phyloP scores from a whole-genome alignment of 2,113 vertebrate genomes.

The Echinops telfairi region DNA sequence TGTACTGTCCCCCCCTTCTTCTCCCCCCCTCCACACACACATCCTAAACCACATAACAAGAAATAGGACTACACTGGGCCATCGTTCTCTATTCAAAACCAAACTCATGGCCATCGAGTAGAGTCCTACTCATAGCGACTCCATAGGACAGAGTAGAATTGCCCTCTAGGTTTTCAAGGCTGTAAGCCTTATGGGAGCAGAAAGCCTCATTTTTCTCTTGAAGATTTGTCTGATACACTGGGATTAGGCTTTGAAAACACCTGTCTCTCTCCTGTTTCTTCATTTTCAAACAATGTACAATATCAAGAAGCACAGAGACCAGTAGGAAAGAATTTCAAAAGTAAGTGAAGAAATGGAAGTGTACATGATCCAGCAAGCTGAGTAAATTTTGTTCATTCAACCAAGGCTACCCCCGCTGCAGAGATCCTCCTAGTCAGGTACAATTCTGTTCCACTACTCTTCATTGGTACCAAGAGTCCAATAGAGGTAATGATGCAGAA shows the following conservation, averaged over 20 bases:
- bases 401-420: background rate
- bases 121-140: too few relatives aligned
- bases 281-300: conserved; percentile 49
- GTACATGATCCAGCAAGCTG: background rate
- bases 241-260: background rate
- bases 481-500: background rate
- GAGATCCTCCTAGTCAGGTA: too few relatives aligned
- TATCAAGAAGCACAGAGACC: background rate
- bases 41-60: background rate
- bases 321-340: background rate
- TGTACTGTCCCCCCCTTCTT: background rate
- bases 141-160: too few relatives aligned
- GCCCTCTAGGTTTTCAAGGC: too few relatives aligned
- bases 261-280: background rate
- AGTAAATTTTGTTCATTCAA: background rate
- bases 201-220: too few relatives aligned
- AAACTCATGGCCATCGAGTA: too few relatives aligned
- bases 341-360: background rate
- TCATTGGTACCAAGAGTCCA: background rate
- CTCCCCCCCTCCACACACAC: too few relatives aligned
- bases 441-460: background rate
- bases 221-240: too few relatives aligned
- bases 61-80: background rate
- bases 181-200: too few relatives aligned
- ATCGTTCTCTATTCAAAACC: too few relatives aligned